Conservation (phyloP, 2,888 invertebrate species). For the Polietes domitor region DNA sequence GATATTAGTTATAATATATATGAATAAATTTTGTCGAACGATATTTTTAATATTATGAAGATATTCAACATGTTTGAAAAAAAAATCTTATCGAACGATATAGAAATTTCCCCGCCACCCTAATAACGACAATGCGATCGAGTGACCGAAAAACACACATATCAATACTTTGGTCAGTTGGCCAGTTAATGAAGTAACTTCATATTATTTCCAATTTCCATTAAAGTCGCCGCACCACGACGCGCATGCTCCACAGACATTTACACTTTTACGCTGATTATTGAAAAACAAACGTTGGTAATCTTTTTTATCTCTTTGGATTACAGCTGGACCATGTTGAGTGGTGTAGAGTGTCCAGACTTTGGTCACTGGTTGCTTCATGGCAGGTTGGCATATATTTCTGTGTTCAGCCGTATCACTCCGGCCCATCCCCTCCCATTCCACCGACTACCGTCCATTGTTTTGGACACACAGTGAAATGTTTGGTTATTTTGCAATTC, state of each 20-base stretch:
- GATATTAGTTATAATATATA: too few relatives aligned
- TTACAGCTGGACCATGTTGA: not conserved
- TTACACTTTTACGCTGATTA: slow-evolving; percentile 58
- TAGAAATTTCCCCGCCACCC: slow-evolving; percentile 28
- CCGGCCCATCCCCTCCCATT: not conserved
- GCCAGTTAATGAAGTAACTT: slow-evolving; percentile 20
- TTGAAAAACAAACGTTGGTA: slow-evolving; percentile 36
- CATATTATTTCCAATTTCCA: slow-evolving; percentile 40
- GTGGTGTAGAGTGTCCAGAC: slow-evolving; percentile 1
- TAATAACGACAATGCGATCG: not conserved
- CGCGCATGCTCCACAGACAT: slow-evolving; percentile 47
- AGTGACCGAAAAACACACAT: slow-evolving; percentile 18
- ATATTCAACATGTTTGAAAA: too few relatives aligned
- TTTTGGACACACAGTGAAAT: slow-evolving; percentile 27
- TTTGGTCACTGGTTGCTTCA: slow-evolving; percentile 14
- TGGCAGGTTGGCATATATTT: slow-evolving; percentile 22
- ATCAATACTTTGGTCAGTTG: slow-evolving; percentile 53
- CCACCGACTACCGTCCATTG: not conserved
- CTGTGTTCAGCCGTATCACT: not conserved
- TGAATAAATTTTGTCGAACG: too few relatives aligned
- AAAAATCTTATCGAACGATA: too few relatives aligned
- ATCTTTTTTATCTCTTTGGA: slow-evolving; percentile 2
- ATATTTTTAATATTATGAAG: too few relatives aligned
- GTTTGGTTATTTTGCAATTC: slow-evolving; percentile 51
- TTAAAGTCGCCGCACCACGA: not conserved